Evolutionary conservation across 2,888 invertebrate species (phyloP), one percentile per base, ranked within the genome.

Genomic region (Tillus elongatus): DNA sequence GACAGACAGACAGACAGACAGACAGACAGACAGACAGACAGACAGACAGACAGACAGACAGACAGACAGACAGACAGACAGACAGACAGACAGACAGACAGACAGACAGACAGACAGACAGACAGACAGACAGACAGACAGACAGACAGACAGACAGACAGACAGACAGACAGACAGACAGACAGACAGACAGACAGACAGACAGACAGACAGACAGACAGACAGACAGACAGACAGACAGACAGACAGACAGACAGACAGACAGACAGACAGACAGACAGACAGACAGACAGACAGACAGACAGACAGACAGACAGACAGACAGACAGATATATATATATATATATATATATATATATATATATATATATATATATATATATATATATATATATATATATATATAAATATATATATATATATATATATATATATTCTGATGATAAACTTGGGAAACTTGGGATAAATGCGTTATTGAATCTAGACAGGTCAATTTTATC

Each of bases 281-380:
- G 32, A 32, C 32, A 32, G 32, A 32, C 13, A 32, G 32, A 32
- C 32, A 32, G 32, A 32, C 13, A 32, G 32, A 32, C 32, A 32
- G 32, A 32, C 13, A 32, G 32, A 32, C 32, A 32, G 32, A 32
- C 32, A 32, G 32, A 32, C 15, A 13, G n/a, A n/a, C n/a, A n/a
- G n/a, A n/a, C n/a, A n/a, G n/a, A n/a, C n/a, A n/a, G n/a, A n/a
- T n/a, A n/a, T n/a, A n/a, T n/a, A n/a, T n/a, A n/a, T n/a, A n/a
- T n/a, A n/a, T n/a, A n/a, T n/a, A n/a, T n/a, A n/a, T n/a, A n/a
- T n/a, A n/a, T n/a, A n/a, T n/a, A n/a, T n/a, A n/a, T n/a, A n/a
- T n/a, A n/a, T n/a, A n/a, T n/a, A n/a, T n/a, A n/a, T n/a, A n/a
- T n/a, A n/a, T n/a, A n/a, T n/a, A n/a, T n/a, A n/a, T n/a, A n/a